These are phyloP conservation scores for Trypoxylon attenuatum DNA, from an alignment of 2,888 invertebrate species.

Conservation along the genomic window DNA sequence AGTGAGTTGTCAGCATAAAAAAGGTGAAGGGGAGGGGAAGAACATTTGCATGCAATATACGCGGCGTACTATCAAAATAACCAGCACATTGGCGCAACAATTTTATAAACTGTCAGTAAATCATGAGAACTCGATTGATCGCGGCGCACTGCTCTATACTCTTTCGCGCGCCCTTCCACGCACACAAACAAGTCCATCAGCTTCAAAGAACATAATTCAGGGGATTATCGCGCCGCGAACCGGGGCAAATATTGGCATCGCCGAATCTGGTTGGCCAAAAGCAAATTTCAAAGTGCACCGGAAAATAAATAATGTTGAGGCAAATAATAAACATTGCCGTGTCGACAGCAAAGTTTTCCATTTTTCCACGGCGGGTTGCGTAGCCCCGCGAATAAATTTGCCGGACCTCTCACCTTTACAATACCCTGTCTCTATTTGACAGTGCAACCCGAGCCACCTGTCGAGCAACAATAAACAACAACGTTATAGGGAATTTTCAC, in stretches of 20 bases:
- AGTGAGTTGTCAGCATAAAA: slow-evolving; percentile 17
- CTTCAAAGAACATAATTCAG: slow-evolving; percentile 57
- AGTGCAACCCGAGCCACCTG: no score
- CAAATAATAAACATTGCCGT: slow-evolving; percentile 54
- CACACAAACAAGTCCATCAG: slow-evolving; percentile 37
- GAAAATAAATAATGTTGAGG: slow-evolving; percentile 53
- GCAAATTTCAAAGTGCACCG: slow-evolving; percentile 56
- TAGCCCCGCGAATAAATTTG: slow-evolving; percentile 38
- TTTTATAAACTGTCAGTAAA: slow-evolving; percentile 47
- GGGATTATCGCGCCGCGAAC: slow-evolving; percentile 54
- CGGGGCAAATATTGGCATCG: slow-evolving; percentile 54
- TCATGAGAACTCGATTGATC: slow-evolving; percentile 51
- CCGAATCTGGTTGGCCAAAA: slow-evolving; percentile 52
- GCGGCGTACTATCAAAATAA: slow-evolving; percentile 25
- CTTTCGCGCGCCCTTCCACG: slow-evolving; percentile 40
- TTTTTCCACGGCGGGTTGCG: slow-evolving; percentile 42
- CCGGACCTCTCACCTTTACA: slow-evolving; percentile 1
- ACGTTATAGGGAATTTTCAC: no score
- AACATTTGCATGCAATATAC: slow-evolving; percentile 29
- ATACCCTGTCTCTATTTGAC: not conserved
- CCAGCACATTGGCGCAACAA: slow-evolving; percentile 36
- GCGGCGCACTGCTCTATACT: slow-evolving; percentile 27
- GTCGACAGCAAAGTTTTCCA: slow-evolving; percentile 41
- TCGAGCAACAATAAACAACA: no score
- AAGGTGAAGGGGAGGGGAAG: no score